Base-by-base conservation (phyloP, 2,113 vertebrate genomes). In the Misgurnus anguillicaudatus region DNA sequence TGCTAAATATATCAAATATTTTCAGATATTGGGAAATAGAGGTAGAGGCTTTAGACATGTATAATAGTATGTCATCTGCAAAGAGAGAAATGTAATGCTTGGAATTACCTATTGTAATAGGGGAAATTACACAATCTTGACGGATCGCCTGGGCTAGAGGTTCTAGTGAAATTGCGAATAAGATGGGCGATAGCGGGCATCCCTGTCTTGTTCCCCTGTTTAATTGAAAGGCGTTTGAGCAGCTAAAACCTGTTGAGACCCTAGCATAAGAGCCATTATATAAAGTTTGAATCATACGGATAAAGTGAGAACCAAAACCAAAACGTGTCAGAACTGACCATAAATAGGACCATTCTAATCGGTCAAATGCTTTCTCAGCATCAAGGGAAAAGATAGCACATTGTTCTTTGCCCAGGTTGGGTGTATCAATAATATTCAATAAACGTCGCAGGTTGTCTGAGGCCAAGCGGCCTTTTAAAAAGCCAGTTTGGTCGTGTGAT, bases 1-100 rank as follows among this genome's bases (percentile, higher is more conserved):
- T 70, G 57, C 82, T 65, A 76, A 80, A 65, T 80, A 31, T 7
- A 14, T 80, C 41, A 48, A 82, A 21, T 53, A 71, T 73, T 75
- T 57, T 61, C 11, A 82, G 64, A 66, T 41, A 41, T 19, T 51
- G 19, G n/a, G 62, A 57, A 11, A 82, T 41, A 48, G 69, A 69
- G 39, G 61, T 63, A 53, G 74, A 58, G 24, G 69, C 16, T 53
- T 79, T 21, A 53, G 53, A 53, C n/a, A 79, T 36, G 62, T 75
- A 80, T 53, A 75, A 55, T 10, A 82, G 61, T 24, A 71, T 68
- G 24, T 71, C 47, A 6, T 72, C 61, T 5, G 11, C 61, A 58
- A 45, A 78, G 9, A 78, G 63, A 42, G 53, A 69, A 55, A 62
- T 61, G 1, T 31, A 7, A 31, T 71, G 66, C 65, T 64, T 7